Percentiles rank a stretch among this genome's conserved stretches.
Evolutionary conservation across 2,888 invertebrate species (phyloP).

Genomic region (Icerya purchasi): DNA sequence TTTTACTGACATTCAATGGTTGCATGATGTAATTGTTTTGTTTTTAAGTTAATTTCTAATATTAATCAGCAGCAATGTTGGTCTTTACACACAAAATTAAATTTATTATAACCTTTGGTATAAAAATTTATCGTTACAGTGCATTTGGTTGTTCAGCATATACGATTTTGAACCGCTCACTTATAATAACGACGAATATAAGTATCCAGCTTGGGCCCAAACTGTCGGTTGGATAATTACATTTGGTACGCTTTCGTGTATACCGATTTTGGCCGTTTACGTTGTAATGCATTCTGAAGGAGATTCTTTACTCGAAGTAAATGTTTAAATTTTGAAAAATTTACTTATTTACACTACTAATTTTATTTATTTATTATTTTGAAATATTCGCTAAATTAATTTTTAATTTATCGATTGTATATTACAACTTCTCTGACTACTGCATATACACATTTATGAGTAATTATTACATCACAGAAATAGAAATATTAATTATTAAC

Average conservation of each 20-base stretch:
- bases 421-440: no score
- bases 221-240: constrained; percentile 71
- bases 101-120: no score
- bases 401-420: no score
- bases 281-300: constrained; percentile 50
- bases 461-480: no score
- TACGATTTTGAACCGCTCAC: constrained; percentile 70
- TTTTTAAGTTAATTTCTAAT: no score
- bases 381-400: constrained; percentile 14
- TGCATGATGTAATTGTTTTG: no score
- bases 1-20: no score
- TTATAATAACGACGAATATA: constrained; percentile 55
- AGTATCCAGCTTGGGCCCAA: constrained; percentile 67
- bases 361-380: neutral
- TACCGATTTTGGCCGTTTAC: constrained; percentile 59
- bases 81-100: no score
- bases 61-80: no score
- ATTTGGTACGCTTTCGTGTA: constrained; percentile 58
- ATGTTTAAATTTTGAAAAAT: neutral
- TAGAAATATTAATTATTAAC: no score
- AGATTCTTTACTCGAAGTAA: constrained; percentile 45
- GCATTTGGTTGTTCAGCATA: constrained; percentile 69
- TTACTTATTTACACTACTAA: neutral
- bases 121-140: no score
- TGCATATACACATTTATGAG: no score